Evolutionary conservation across 23 tunicate genomes (phyloP).

Genomic region (Aplidium turbinatum): DNA sequence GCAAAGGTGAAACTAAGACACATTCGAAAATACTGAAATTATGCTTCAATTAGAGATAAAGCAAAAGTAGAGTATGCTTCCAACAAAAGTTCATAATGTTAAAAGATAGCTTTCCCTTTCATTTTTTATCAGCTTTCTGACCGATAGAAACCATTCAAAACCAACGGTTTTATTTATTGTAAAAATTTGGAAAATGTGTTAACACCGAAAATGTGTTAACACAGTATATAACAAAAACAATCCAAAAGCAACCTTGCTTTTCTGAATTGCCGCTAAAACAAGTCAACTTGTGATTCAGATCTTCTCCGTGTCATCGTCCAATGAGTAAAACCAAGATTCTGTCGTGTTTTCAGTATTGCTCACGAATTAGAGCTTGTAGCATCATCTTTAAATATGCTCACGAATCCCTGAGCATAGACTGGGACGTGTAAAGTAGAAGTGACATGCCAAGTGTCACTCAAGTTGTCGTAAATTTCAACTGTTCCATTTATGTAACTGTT

Average conservation of each 20-base stretch:
- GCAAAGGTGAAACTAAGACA: too few relatives aligned
- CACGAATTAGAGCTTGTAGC: background rate
- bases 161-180: too few relatives aligned
- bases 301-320: background rate
- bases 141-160: too few relatives aligned
- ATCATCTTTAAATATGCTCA: constrained; percentile 80
- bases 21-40: too few relatives aligned
- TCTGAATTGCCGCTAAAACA: background rate
- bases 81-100: too few relatives aligned
- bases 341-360: background rate
- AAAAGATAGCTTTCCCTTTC: too few relatives aligned
- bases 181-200: background rate
- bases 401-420: constrained; percentile 93
- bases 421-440: constrained; percentile 83
- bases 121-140: too few relatives aligned
- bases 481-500: constrained; percentile 95
- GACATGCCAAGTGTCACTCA: constrained; percentile 71
- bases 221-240: background rate
- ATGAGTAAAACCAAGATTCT: background rate
- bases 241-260: background rate
- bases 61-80: too few relatives aligned
- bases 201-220: background rate
- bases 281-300: background rate
- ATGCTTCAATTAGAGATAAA: too few relatives aligned
- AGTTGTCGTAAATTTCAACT: constrained; percentile 83